These are phyloP conservation scores for Chironomus striatipennis DNA, from an alignment of 1,140 invertebrate species.

Conservation along the genomic window DNA sequence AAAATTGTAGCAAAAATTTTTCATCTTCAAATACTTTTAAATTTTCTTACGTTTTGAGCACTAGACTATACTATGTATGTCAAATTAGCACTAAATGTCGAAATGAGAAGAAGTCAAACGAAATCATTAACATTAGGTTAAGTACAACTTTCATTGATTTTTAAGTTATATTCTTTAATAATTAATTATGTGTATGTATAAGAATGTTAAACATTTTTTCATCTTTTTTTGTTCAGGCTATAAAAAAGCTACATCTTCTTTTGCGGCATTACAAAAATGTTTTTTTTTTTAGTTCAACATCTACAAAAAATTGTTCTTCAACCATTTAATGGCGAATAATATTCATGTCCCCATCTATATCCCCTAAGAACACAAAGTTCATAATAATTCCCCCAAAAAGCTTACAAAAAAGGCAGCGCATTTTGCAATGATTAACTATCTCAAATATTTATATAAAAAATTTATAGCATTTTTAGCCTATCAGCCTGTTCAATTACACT, in stretches of 20 bases:
- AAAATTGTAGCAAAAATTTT: constrained; percentile 18
- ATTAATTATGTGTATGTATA: background rate
- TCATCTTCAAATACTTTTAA: constrained; percentile 10
- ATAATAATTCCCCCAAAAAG: background rate
- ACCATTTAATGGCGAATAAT: background rate
- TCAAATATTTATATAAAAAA: constrained; percentile 7
- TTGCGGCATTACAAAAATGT: background rate
- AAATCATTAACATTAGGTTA: background rate
- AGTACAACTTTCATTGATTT: background rate
- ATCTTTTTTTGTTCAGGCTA: constrained; percentile 14
- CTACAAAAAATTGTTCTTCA: constrained; percentile 3
- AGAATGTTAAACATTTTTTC: constrained; percentile 20
- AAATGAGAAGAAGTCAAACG: background rate
- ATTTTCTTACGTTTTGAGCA: constrained; percentile 18
- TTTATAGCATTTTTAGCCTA: background rate
- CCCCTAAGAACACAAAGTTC: background rate
- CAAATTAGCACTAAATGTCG: background rate
- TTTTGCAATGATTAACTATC: background rate
- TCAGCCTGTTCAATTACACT: background rate
- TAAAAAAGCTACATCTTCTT: constrained; percentile 18
- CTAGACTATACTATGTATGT: background rate
- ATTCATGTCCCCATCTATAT: background rate
- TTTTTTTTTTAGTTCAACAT: background rate
- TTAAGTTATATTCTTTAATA: background rate
- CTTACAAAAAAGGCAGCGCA: constrained; percentile 21